A percentile compares a stretch with the other conserved stretches of the same genome.
Conservation (phyloP, 2,113 vertebrate genomes). For the Galbula dea region DNA sequence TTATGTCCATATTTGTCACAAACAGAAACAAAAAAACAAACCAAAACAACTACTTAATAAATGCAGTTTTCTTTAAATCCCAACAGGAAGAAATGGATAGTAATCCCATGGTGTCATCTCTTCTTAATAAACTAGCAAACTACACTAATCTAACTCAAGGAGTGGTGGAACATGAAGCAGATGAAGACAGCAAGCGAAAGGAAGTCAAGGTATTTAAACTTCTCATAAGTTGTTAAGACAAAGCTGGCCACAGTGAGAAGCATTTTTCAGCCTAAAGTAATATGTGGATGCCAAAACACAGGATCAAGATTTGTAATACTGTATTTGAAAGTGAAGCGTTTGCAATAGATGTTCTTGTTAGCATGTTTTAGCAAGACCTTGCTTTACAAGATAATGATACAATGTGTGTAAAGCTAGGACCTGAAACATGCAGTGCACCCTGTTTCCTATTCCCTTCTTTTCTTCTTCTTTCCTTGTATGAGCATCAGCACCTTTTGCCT, state of each 20-base stretch:
- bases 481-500: neutral
- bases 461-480: neutral
- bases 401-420: neutral
- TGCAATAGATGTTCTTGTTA: neutral
- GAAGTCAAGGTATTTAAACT: slow-evolving; percentile 71
- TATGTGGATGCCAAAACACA: neutral
- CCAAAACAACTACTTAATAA: neutral
- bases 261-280: neutral
- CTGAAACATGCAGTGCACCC: neutral
- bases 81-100: slow-evolving; percentile 97
- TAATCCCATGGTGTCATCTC: slow-evolving; percentile 96
- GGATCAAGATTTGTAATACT: neutral
- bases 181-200: slow-evolving; percentile 83
- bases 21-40: too few species aligned
- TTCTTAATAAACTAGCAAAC: slow-evolving; percentile 94
- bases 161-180: slow-evolving; percentile 92
- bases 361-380: neutral
- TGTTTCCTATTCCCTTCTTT: neutral
- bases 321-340: neutral
- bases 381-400: neutral
- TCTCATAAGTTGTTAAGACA: neutral
- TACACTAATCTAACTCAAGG: slow-evolving; percentile 97
- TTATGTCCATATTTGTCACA: too few species aligned
- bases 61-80: neutral
- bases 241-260: neutral